Evolutionary conservation across 2,797 vertebrate genomes (phyloP).

Genomic region (Sebastes nivosus): DNA sequence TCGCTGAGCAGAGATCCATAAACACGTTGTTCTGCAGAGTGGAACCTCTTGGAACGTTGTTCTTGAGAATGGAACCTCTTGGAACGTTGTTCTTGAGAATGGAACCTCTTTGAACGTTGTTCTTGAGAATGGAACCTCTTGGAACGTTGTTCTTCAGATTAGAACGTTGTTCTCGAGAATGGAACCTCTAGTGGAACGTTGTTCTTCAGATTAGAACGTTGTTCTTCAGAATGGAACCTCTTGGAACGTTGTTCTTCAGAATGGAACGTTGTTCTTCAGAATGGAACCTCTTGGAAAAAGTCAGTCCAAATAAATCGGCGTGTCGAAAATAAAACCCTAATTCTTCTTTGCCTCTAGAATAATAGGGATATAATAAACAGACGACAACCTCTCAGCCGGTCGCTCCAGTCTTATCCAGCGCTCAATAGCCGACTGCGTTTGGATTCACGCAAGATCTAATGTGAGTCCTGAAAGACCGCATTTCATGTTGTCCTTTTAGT

Average conservation of each 20-base stretch:
- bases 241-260: background rate
- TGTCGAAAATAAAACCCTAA: background rate
- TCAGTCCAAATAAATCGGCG: slow-evolving; percentile 25
- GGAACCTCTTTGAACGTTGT: slow-evolving; percentile 40
- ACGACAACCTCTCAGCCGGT: background rate
- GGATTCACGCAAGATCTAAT: background rate
- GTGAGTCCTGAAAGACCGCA: slow-evolving; percentile 9
- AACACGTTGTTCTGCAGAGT: slow-evolving; percentile 62
- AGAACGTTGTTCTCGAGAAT: slow-evolving; percentile 45
- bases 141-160: background rate
- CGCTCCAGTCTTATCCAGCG: background rate
- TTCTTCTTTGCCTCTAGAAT: background rate
- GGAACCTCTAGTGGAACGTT: background rate
- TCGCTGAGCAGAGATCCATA: slow-evolving; percentile 70
- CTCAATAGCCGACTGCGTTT: background rate
- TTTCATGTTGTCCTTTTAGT: slow-evolving; percentile 6
- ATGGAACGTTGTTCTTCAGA: slow-evolving; percentile 33
- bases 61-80: slow-evolving; percentile 31
- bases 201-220: slow-evolving; percentile 8
- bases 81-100: background rate
- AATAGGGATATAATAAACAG: background rate
- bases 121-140: slow-evolving; percentile 17
- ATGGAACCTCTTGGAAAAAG: slow-evolving; percentile 25
- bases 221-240: slow-evolving; percentile 34
- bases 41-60: slow-evolving; percentile 37